Base-by-base conservation (phyloP, 1,140 invertebrate genomes). In the Campodea augens region DNA sequence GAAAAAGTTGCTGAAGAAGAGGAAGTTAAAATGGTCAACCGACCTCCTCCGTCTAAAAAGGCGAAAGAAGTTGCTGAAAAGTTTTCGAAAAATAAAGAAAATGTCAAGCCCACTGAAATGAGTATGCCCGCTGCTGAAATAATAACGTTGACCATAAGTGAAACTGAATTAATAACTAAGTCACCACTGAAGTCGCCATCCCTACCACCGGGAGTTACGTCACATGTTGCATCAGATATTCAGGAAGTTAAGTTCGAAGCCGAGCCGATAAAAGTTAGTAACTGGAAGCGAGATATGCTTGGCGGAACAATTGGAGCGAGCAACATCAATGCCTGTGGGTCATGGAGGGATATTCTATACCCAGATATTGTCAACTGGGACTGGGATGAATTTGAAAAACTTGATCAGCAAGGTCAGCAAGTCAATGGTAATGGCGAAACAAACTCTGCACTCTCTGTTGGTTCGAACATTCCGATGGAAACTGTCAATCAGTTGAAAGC, bases 381-480 rank as follows among this genome's bases (percentile, higher is more conserved):
- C 52, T 77, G 73, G 72, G 67, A 72, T 23, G 64, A 65, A 41
- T 71, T 75, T 52, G 68, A 73, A 49, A 32, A 25, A n/a, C n/a
- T 48, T 18, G 36, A 38, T 4, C 32, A 25, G 2, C 38, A 38
- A 20, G 65, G 67, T n/a, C n/a, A n/a, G n/a, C n/a, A n/a, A n/a
- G n/a, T n/a, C n/a, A n/a, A n/a, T n/a, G n/a, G n/a, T n/a, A n/a
- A n/a, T n/a, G n/a, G n/a, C n/a, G n/a, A n/a, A n/a, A n/a, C n/a
- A n/a, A n/a, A n/a, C n/a, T n/a, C n/a, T n/a, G n/a, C n/a, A n/a
- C n/a, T n/a, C n/a, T n/a, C n/a, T n/a, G n/a, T n/a, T n/a, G n/a
- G n/a, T n/a, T n/a, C n/a, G n/a, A n/a, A n/a, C n/a, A n/a, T n/a
- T n/a, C n/a, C n/a, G n/a, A n/a, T n/a, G n/a, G n/a, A n/a, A n/a